Conservation (phyloP, 2,888 invertebrate species). For the Siphonodentalium dalli region DNA sequence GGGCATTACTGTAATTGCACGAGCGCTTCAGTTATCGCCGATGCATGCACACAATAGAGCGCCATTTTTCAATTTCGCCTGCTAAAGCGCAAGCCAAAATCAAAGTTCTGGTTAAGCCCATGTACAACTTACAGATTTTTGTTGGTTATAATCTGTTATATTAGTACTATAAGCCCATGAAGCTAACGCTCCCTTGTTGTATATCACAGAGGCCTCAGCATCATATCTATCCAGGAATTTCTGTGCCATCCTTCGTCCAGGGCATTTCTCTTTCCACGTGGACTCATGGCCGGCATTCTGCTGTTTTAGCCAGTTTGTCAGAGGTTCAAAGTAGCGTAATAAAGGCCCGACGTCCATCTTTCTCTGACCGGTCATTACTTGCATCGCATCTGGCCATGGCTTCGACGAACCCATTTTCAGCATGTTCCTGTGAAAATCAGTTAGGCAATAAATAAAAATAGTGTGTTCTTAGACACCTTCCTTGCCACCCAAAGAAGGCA, state of each 20-base stretch:
- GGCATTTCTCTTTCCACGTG: constrained; percentile 33
- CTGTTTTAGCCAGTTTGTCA: constrained; percentile 79
- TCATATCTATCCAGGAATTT: constrained; percentile 41
- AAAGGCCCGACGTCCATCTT: constrained; percentile 80
- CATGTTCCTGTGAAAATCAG: constrained; percentile 57
- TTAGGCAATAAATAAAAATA: too few relatives aligned
- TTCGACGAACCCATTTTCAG: constrained; percentile 67
- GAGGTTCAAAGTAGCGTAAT: constrained; percentile 82
- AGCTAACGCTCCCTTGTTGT: constrained; percentile 25
- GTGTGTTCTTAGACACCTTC: too few relatives aligned
- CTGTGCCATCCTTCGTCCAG: too few relatives aligned
- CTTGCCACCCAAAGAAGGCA: too few relatives aligned
- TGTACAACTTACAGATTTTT: too few relatives aligned
- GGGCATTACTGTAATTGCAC: too few relatives aligned
- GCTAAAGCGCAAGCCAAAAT: too few relatives aligned
- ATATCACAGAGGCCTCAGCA: constrained; percentile 26
- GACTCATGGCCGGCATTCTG: constrained; percentile 27
- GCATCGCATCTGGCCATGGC: constrained; percentile 76
- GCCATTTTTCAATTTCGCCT: too few relatives aligned
- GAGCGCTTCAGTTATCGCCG: too few relatives aligned
- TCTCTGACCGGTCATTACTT: constrained; percentile 76
- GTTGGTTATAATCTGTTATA: constrained; percentile 42
- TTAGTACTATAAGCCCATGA: constrained; percentile 54
- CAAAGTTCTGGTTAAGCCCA: too few relatives aligned
- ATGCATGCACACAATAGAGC: too few relatives aligned